Percentiles rank a stretch among this genome's conserved stretches.
These are phyloP conservation scores for Gavia stellata DNA, from an alignment of 2,113 vertebrate genomes.

Conservation along the genomic window DNA sequence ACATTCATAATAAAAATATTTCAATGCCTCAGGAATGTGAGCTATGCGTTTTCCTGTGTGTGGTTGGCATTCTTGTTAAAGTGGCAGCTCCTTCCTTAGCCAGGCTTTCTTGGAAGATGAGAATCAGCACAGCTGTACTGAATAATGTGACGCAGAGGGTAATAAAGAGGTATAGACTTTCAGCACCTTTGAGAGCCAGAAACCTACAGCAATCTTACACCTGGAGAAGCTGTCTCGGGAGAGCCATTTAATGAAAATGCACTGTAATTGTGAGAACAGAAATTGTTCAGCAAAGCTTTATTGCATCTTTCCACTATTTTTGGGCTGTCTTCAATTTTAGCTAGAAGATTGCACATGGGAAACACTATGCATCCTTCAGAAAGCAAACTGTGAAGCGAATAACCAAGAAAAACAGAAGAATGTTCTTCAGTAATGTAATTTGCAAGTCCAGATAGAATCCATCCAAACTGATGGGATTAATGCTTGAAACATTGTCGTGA, in stretches of 20 bases:
- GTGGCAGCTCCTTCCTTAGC: neutral
- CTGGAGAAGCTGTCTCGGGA: neutral
- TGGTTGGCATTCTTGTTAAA: neutral
- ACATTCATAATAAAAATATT: neutral
- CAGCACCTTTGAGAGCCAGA: neutral
- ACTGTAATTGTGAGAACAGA: neutral
- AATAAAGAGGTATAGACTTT: constrained; percentile 26
- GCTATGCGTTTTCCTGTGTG: neutral
- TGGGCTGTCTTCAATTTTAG: neutral
- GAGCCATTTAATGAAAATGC: neutral
- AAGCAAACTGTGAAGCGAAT: neutral
- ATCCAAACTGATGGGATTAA: neutral
- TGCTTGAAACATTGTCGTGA: neutral
- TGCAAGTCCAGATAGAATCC: neutral
- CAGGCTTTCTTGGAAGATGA: neutral
- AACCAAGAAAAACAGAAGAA: neutral
- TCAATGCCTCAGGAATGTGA: neutral
- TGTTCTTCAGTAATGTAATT: neutral
- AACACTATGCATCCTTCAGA: neutral
- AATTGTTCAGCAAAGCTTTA: neutral
- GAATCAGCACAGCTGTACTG: neutral
- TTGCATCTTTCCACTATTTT: neutral
- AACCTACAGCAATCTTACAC: neutral
- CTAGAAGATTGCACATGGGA: neutral
- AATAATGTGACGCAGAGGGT: neutral